Conservation (phyloP, 2,888 invertebrate genomes). For the Seira musarum region DNA sequence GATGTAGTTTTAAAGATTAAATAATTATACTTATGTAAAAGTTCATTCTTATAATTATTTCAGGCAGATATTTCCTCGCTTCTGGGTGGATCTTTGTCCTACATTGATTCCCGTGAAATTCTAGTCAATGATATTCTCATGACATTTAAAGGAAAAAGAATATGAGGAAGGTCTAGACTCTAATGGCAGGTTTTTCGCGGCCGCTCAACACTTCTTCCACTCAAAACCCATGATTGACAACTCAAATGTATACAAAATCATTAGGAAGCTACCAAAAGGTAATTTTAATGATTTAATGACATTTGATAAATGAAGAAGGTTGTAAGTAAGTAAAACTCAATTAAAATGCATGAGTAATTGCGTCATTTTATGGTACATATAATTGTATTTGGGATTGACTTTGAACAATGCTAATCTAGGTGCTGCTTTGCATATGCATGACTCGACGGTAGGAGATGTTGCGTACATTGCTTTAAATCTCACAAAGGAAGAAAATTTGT, state of each 20-base stretch:
- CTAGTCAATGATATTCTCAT: slow-evolving; percentile 68
- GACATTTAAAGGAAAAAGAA: slow-evolving; percentile 66
- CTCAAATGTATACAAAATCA: slow-evolving; percentile 79
- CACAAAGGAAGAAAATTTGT: slow-evolving; percentile 70
- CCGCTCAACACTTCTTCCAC: slow-evolving; percentile 79
- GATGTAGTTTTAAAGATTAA: neutral
- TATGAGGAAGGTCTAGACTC: slow-evolving; percentile 66
- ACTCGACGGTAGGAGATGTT: slow-evolving; percentile 69
- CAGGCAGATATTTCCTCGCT: slow-evolving; percentile 21
- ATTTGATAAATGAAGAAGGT: neutral
- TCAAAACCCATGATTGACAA: slow-evolving; percentile 76
- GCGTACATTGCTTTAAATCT: slow-evolving; percentile 70
- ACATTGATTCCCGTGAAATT: slow-evolving; percentile 57
- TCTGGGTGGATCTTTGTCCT: slow-evolving; percentile 56
- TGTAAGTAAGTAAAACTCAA: neutral
- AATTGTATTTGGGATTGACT: neutral
- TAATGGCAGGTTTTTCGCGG: slow-evolving; percentile 75
- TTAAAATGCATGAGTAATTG: neutral
- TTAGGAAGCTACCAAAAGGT: slow-evolving; percentile 82
- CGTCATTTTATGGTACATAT: neutral
- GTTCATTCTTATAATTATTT: slow-evolving; percentile 9
- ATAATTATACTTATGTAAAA: slow-evolving; percentile 1
- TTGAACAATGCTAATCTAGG: slow-evolving; percentile 62
- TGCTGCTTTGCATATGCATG: slow-evolving; percentile 71
- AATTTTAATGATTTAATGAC: neutral